Percentiles rank a stretch among this genome's conserved stretches.
Evolutionary conservation across 2,113 vertebrate genomes (phyloP).

Genomic region (Prochilodus magdalenae): DNA sequence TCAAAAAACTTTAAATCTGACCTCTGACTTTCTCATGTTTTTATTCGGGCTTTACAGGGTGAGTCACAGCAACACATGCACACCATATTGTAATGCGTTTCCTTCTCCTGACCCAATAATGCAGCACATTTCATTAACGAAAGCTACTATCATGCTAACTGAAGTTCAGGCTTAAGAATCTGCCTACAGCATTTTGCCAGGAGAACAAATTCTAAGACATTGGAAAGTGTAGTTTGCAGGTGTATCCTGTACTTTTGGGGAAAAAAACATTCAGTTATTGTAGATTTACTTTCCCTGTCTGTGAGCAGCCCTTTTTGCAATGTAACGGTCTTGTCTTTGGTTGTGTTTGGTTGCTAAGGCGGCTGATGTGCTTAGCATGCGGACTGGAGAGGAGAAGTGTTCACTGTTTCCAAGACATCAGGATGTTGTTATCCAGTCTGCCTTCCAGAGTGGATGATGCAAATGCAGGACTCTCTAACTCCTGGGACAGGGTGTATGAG

Average conservation of each 20-base stretch:
- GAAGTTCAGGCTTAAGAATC: neutral
- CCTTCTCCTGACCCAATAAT: no score
- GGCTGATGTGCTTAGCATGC: conserved; percentile 4
- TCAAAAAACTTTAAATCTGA: no score
- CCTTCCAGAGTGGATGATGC: neutral
- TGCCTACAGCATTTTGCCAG: neutral
- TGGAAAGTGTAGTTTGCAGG: neutral
- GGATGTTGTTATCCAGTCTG: neutral
- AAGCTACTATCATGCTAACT: neutral
- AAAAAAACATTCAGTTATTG: neutral
- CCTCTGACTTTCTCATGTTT: no score
- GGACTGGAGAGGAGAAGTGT: neutral
- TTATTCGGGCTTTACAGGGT: no score
- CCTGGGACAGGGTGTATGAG: neutral
- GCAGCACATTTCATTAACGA: no score
- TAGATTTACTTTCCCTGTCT: neutral
- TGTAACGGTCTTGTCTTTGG: neutral
- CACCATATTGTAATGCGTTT: no score
- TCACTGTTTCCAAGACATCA: conserved; percentile 15
- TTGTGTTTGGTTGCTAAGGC: neutral
- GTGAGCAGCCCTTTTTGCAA: neutral
- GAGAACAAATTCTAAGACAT: neutral
- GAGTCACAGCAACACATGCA: no score
- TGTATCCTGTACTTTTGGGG: neutral
- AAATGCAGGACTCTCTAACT: neutral